Base-by-base conservation (phyloP, 2,797 vertebrate species). In the Sebastes cheni region DNA sequence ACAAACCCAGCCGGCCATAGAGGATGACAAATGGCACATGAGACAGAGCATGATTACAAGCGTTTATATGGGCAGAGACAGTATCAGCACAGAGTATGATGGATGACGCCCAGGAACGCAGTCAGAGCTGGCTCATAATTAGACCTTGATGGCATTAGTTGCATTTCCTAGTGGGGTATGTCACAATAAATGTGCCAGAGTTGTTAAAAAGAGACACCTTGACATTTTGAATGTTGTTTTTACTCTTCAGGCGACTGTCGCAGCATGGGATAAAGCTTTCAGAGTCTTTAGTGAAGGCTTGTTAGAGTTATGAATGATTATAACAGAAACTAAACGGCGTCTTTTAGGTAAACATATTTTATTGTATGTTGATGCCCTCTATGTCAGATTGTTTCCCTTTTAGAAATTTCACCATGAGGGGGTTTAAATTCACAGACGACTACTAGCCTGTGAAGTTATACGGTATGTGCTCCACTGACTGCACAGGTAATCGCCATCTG, bases 1-100 rank as follows among this genome's bases (percentile, higher is more conserved):
- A 78, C 50, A 82, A 85, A 89, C 20, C 52, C 84, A 90, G 75
- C 32, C 84, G 56, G 75, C 80, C 83, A 65, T 69, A 61, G 78
- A 88, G 72, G 83, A 90, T 91, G 93, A 93, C 90, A 92, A 93
- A 93, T 93, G 85, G 89, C 90, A 89, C 58, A 80, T 82, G 88
- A 84, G 91, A 90, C 85, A 70, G 81, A 89, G 65, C 81, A 23
- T 86, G 86, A 92, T 92, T 91, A 84, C 85, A 70, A 80, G 79
- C 74, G 23, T 86, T 89, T 84, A 75, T 81, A 86, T 62, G 88
- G 86, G 75, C 84, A 88, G 77, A 89, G 86, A 91, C 89, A 85
- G 85, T 88, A 91, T 87, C 88, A 91, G 88, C 80, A 30, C 64
- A 82, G 91, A 91, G 70, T 71, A 75, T 91, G 91, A 93, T 88